Conservation (phyloP, 2,888 invertebrate species). For the Andrena camellia region DNA sequence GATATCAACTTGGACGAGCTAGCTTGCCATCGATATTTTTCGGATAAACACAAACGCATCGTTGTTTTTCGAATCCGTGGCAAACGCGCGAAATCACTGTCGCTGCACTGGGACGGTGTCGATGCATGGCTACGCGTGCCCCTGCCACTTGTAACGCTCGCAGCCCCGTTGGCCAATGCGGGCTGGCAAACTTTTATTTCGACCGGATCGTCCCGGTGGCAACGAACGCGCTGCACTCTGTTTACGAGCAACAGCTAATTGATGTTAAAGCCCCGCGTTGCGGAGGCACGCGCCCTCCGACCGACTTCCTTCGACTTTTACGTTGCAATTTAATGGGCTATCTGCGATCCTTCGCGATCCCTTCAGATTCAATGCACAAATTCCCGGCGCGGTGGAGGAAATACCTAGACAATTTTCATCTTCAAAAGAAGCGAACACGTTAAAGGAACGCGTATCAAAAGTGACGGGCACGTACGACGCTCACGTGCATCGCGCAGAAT, state of each 20-base stretch:
- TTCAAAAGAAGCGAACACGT: too few relatives aligned
- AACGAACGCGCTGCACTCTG: background rate
- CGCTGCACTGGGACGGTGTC: background rate
- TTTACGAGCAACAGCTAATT: background rate
- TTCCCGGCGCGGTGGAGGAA: too few relatives aligned
- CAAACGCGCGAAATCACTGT: conserved; percentile 15
- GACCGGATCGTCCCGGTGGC: background rate
- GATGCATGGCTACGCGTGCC: background rate
- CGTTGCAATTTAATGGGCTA: too few relatives aligned
- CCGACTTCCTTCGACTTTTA: background rate
- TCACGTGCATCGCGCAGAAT: too few relatives aligned
- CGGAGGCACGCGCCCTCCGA: background rate
- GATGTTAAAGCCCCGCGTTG: background rate
- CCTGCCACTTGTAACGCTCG: background rate
- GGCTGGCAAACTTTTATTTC: background rate
- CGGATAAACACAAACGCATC: conserved; percentile 15
- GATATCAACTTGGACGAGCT: background rate
- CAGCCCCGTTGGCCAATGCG: conserved; percentile 1
- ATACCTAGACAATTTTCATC: too few relatives aligned
- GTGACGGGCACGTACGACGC: too few relatives aligned
- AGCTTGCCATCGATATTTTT: background rate
- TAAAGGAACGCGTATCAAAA: too few relatives aligned
- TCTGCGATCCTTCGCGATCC: too few relatives aligned
- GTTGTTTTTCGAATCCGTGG: conserved; percentile 21
- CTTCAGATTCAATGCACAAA: too few relatives aligned